Evolutionary conservation across 2,113 vertebrate species (phyloP).

Genomic region (Carollia perspicillata): DNA sequence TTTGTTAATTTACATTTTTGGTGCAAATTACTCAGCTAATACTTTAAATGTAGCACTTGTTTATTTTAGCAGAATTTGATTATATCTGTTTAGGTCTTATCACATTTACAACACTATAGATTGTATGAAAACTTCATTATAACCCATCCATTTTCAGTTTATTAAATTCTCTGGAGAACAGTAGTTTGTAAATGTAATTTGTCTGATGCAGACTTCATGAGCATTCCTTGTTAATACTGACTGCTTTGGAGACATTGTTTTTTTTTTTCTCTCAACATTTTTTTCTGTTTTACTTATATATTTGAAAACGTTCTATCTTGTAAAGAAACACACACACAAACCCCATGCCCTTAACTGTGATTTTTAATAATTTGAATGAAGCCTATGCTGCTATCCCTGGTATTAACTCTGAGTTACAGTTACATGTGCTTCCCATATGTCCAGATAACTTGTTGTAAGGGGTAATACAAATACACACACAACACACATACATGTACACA

Average conservation of each 20-base stretch:
- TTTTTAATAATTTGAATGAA: background rate
- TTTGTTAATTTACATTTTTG: slow-evolving; percentile 41
- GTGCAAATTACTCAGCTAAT: slow-evolving; percentile 42
- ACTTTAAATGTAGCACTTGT: slow-evolving; percentile 36
- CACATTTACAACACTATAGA: slow-evolving; percentile 25
- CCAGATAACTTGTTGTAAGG: background rate
- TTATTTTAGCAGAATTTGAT: slow-evolving; percentile 58
- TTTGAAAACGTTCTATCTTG: background rate
- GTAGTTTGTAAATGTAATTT: slow-evolving; percentile 39
- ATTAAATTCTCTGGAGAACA: slow-evolving; percentile 43
- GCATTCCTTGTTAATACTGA: background rate
- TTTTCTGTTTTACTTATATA: background rate
- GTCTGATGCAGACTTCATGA: background rate
- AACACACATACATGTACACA: background rate
- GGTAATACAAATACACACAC: background rate
- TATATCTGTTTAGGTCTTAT: slow-evolving; percentile 47
- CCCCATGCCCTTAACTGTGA: background rate
- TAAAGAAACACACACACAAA: background rate
- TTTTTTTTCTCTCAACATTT: background rate
- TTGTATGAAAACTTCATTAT: slow-evolving; percentile 50
- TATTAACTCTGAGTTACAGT: background rate
- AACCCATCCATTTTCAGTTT: slow-evolving; percentile 15
- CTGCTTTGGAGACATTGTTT: background rate
- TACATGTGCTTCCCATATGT: background rate
- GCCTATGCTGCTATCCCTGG: background rate